phyloP scores from a whole-genome alignment of 2,797 vertebrate genomes.

The Rhinatrema bivittatum region DNA sequence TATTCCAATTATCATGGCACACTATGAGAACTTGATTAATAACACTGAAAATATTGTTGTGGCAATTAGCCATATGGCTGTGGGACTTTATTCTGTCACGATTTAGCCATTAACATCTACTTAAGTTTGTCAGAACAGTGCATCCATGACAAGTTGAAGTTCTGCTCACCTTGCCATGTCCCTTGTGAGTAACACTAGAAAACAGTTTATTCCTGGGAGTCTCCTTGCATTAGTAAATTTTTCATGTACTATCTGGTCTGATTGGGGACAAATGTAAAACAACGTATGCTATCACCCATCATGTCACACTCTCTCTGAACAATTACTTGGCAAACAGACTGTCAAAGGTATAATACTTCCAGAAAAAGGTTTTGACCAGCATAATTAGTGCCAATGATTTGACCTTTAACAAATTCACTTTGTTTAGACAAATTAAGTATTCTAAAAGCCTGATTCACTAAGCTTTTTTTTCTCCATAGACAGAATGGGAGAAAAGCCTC shows the following conservation, averaged over 20 bases:
- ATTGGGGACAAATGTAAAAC: constrained; percentile 87
- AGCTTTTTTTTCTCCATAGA: too few species aligned
- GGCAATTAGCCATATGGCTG: constrained; percentile 99
- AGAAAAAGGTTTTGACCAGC: constrained; percentile 44
- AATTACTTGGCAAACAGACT: constrained; percentile 36
- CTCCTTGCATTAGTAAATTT: constrained; percentile 74
- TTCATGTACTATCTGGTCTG: constrained; percentile 83
- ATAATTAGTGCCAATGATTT: too few species aligned
- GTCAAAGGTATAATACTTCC: constrained; percentile 41
- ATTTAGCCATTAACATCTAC: constrained; percentile 99
- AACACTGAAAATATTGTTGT: constrained; percentile 99
- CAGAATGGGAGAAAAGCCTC: too few species aligned
- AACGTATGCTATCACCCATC: constrained; percentile 72
- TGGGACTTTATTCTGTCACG: constrained; percentile 99
- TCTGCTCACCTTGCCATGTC: constrained; percentile 96
- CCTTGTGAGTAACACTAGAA: constrained; percentile 73
- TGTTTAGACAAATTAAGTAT: too few species aligned
- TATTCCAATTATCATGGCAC: constrained; percentile 99
- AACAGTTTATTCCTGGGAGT: constrained; percentile 77
- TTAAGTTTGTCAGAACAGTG: constrained; percentile 98
- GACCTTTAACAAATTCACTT: too few species aligned
- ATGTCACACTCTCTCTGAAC: constrained; percentile 58
- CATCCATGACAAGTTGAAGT: constrained; percentile 97
- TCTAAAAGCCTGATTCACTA: too few species aligned
- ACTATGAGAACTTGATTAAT: constrained; percentile 99